phyloP scores from a whole-genome alignment of 2,797 vertebrate genomes.

The Chelonia mydas region DNA sequence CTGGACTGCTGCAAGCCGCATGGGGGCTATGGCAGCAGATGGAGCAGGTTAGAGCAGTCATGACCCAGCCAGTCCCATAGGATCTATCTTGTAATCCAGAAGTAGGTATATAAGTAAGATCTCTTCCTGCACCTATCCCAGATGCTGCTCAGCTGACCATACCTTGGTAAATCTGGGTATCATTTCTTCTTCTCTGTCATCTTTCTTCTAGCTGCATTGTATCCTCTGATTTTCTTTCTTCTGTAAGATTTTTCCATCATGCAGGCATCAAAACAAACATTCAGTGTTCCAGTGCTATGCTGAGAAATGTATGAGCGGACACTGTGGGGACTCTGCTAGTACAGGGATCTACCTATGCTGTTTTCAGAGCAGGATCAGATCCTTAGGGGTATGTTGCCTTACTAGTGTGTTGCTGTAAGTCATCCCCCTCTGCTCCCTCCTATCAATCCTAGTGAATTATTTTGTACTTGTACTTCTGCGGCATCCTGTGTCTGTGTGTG shows the following conservation, averaged over 20 bases:
- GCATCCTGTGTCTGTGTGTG: background rate
- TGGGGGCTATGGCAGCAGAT: background rate
- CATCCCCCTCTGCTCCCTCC: fast-evolving
- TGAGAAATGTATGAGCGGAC: background rate
- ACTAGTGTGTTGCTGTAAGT: background rate
- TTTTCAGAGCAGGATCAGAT: background rate
- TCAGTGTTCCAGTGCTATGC: background rate
- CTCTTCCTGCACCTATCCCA: background rate
- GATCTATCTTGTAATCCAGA: constrained; percentile 48
- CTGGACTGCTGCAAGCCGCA: constrained; percentile 11
- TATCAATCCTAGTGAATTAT: background rate
- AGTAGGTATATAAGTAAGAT: background rate
- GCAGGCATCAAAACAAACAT: fast-evolving
- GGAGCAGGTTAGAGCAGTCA: constrained; percentile 43
- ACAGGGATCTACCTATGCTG: background rate
- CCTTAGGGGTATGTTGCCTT: background rate
- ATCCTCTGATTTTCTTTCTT: background rate
- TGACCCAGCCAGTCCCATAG: constrained; percentile 43
- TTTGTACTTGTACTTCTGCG: background rate
- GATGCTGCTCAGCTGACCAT: background rate
- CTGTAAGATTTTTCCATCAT: background rate
- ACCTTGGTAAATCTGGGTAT: background rate
- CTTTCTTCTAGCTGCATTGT: background rate
- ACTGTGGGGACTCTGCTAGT: background rate
- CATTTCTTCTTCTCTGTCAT: background rate